A percentile compares a stretch with the other conserved stretches of the same genome.
Conservation (phyloP, 1,140 invertebrate species). For the Triops cancriformis region DNA sequence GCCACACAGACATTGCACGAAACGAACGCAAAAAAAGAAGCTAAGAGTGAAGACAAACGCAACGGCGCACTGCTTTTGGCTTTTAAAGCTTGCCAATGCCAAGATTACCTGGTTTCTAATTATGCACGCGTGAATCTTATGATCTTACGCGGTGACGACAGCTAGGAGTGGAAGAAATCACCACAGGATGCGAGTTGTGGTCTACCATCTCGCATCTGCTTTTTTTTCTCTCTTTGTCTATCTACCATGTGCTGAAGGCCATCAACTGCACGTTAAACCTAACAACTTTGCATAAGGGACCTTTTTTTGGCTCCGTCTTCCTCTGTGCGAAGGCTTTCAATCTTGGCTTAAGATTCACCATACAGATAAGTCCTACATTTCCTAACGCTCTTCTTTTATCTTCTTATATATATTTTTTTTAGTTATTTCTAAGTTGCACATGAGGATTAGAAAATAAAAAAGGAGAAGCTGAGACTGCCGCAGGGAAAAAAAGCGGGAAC, state of each 20-base stretch:
- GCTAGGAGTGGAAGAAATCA: background rate
- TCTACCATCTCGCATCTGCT: background rate
- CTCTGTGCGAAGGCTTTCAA: background rate
- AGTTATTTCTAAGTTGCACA: background rate
- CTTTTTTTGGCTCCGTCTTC: too few relatives aligned
- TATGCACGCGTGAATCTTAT: constrained; percentile 13
- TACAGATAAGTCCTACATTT: background rate
- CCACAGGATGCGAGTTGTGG: background rate
- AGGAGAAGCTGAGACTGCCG: background rate
- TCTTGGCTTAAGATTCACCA: constrained; percentile 8
- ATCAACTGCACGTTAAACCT: background rate
- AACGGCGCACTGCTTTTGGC: background rate
- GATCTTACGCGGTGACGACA: background rate
- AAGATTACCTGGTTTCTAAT: background rate
- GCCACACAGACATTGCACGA: background rate
- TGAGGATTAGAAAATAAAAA: background rate
- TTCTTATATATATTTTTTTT: background rate
- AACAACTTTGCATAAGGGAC: background rate
- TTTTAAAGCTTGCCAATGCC: background rate
- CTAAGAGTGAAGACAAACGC: background rate
- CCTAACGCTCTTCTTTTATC: background rate
- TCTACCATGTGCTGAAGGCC: background rate
- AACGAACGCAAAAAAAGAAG: background rate
- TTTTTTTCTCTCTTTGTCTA: background rate
- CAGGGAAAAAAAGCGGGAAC: background rate